Evolutionary conservation across 1,140 invertebrate species (phyloP), one percentile per base, ranked within the genome.

Genomic region (Reticulitermes speratus): DNA sequence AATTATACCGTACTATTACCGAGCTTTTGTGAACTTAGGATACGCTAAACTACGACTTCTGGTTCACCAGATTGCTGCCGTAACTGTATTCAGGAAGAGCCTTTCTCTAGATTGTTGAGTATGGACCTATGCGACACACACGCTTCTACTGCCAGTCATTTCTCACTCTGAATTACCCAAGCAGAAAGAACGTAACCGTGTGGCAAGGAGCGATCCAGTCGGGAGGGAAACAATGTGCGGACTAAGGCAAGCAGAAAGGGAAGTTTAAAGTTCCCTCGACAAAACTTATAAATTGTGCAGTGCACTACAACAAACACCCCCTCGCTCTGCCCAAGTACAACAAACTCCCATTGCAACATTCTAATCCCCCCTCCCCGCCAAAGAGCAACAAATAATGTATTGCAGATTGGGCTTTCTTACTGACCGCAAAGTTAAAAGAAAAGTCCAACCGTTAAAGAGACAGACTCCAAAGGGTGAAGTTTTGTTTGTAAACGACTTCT

Each of bases 201-300:
- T 30, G n/a, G 65, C 65, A 11, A 75, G 19, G 19, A 55, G 19
- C 52, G 16, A 16, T 55, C 19, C 16, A 21, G 52, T 55, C 52
- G 52, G 52, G 19, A 21, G 52, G 19, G 59, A 65, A 23, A 23
- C 21, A 19, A 65, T 65, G 59, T 65, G 59, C 6, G n/a, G 25
- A 30, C n/a, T 25, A 30, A 14, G n/a, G 65, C 65, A 6, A 14
- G 65, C 65, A 75, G 65, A 75, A 30, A 75, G 25, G 9, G 25
- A 75, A 75, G 8, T 75, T 75, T 75, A 75, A 75, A 75, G 65
- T 75, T 75, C 65, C 65, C 65, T 75, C 25, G 65, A 75, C 65
- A 75, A 75, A 75, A 75, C 25, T 75, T 75, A 75, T 75, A 75
- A 75, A 75, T 75, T 75, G n/a, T 75, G 65, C n/a, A 75, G 14